Conservation (phyloP, 2,113 vertebrate genomes). For the Dicerorhinus sumatrensis region DNA sequence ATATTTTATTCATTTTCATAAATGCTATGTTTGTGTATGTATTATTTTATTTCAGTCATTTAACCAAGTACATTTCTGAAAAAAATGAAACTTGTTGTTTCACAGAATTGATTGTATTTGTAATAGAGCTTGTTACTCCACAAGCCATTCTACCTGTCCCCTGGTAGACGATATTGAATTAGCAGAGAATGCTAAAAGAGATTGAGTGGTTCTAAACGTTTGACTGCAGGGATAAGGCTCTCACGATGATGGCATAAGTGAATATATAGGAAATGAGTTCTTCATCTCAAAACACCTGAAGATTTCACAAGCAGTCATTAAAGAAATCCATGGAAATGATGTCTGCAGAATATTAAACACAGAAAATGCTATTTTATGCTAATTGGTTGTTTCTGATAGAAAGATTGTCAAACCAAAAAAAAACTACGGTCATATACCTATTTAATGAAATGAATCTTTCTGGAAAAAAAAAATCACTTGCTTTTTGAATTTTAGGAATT, state of each 20-base stretch:
- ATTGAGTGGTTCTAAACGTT: neutral
- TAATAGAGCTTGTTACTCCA: conserved; percentile 16
- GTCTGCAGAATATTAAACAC: neutral
- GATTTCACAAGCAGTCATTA: neutral
- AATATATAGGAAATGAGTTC: neutral
- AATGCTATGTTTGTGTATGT: conserved; percentile 42
- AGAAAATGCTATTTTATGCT: neutral
- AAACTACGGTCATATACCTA: neutral
- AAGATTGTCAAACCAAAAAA: neutral
- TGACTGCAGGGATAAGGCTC: neutral
- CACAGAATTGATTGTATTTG: neutral
- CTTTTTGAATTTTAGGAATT: neutral
- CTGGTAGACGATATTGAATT: neutral
- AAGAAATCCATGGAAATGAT: neutral
- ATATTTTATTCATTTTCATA: conserved; percentile 57
- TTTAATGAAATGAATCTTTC: conserved; percentile 30
- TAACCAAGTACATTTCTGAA: conserved; percentile 36
- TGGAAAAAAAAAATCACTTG: conserved; percentile 19
- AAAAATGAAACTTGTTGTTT: conserved; percentile 23
- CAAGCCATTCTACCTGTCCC: neutral
- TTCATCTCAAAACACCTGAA: neutral
- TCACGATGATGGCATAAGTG: neutral
- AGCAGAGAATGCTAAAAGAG: neutral
- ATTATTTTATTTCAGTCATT: conserved; percentile 33
- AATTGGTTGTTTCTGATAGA: neutral